Conservation (phyloP, 2,797 vertebrate species). For the Strix occidentalis region DNA sequence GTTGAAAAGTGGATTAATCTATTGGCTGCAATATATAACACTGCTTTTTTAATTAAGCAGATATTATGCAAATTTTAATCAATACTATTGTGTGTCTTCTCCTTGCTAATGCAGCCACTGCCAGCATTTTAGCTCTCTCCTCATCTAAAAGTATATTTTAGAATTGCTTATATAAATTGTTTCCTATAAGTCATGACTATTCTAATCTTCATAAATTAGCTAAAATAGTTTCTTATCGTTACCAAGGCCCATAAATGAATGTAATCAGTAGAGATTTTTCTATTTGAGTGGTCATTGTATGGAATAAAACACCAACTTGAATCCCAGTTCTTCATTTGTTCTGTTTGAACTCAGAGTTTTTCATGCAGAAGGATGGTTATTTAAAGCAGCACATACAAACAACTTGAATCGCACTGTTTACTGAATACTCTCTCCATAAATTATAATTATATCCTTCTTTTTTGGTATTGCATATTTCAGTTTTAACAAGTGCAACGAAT, state of each 20-base stretch:
- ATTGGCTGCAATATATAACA: constrained; percentile 25
- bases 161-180: constrained; percentile 54
- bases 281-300: constrained; percentile 13
- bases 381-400: constrained; percentile 43
- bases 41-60: constrained; percentile 45
- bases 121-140: constrained; percentile 46
- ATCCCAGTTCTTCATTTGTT: constrained; percentile 26
- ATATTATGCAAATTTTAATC: constrained; percentile 56
- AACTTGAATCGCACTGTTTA: constrained; percentile 21
- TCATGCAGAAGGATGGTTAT: neutral
- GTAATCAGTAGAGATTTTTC: constrained; percentile 53
- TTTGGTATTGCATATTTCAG: neutral
- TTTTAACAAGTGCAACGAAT: constrained; percentile 10
- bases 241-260: neutral
- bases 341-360: neutral
- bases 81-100: constrained; percentile 54
- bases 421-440: constrained; percentile 18
- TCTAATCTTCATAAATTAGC: constrained; percentile 62
- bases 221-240: constrained; percentile 35
- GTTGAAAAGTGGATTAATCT: constrained; percentile 62
- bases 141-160: constrained; percentile 63
- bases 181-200: constrained; percentile 65
- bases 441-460: constrained; percentile 30
- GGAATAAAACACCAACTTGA: constrained; percentile 4
- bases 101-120: neutral